Percentiles rank a stretch among this genome's conserved stretches.
phyloP scores from a whole-genome alignment of 2,113 vertebrate species.

The Hypanus sabinus region DNA sequence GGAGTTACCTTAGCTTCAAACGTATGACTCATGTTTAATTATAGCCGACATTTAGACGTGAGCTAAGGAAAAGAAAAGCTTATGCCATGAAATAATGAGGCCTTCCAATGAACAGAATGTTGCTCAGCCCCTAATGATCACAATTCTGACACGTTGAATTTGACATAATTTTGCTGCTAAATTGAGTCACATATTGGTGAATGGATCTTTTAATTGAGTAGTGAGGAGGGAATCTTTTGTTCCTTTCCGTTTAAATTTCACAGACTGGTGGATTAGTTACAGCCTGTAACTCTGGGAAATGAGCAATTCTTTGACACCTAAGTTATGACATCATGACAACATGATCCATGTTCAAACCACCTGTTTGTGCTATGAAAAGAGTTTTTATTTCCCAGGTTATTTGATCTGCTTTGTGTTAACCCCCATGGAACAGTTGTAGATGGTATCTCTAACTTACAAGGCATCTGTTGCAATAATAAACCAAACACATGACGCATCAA shows the following conservation, averaged over 20 bases:
- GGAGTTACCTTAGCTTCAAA: constrained; percentile 9
- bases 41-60: constrained; percentile 28
- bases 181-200: not conserved
- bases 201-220: not conserved
- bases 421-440: constrained; percentile 35
- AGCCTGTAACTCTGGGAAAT: constrained; percentile 17
- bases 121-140: constrained; percentile 33
- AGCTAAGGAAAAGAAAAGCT: constrained; percentile 16
- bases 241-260: constrained; percentile 25
- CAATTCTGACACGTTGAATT: constrained; percentile 32
- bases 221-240: constrained; percentile 2
- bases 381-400: constrained; percentile 37
- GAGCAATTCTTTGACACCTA: constrained; percentile 32
- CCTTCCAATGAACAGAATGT: constrained; percentile 29
- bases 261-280: constrained; percentile 35
- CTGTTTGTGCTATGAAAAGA: constrained; percentile 36
- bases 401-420: constrained; percentile 33
- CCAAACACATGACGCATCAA: constrained; percentile 26
- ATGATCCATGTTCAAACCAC: constrained; percentile 33
- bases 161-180: constrained; percentile 15
- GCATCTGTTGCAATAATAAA: constrained; percentile 36
- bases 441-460: constrained; percentile 22
- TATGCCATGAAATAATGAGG: constrained; percentile 37
- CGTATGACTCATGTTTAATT: constrained; percentile 37
- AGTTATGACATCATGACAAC: constrained; percentile 37